These are phyloP conservation scores for Microtus richardsoni DNA, from an alignment of 2,113 vertebrate genomes.

Conservation along the genomic window DNA sequence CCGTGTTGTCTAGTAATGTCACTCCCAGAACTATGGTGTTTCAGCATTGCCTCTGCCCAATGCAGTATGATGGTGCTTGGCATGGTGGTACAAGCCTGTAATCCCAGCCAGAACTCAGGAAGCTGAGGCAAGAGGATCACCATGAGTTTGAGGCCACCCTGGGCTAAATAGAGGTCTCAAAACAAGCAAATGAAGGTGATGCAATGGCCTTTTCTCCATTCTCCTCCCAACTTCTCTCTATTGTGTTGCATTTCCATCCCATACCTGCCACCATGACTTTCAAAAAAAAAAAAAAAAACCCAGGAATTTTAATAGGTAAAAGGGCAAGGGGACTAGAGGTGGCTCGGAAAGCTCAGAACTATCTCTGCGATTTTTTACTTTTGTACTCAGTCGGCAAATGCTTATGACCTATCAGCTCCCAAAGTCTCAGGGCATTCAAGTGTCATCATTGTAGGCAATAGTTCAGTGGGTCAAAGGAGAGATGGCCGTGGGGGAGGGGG, in stretches of 20 bases:
- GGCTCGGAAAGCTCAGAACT: not conserved
- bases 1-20: not conserved
- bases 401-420: not conserved
- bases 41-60: not conserved
- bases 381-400: conserved; percentile 35
- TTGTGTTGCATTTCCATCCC: not conserved
- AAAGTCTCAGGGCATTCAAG: not conserved
- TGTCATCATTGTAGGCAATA: not conserved
- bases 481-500: not conserved
- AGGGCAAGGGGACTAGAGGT: not conserved
- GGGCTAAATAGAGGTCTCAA: no score
- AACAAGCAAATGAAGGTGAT: not conserved
- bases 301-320: conserved; percentile 5
- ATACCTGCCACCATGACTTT: not conserved
- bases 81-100: not conserved
- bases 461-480: conserved; percentile 6
- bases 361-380: conserved; percentile 15
- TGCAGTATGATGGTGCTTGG: not conserved
- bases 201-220: not conserved
- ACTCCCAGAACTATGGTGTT: not conserved
- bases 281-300: no score
- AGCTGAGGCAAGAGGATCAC: not conserved
- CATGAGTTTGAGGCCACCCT: not conserved
- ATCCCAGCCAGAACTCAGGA: no score
- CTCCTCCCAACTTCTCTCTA: not conserved